Evolutionary conservation across 2,888 invertebrate species (phyloP).

Genomic region (Xestia sexstrigata): DNA sequence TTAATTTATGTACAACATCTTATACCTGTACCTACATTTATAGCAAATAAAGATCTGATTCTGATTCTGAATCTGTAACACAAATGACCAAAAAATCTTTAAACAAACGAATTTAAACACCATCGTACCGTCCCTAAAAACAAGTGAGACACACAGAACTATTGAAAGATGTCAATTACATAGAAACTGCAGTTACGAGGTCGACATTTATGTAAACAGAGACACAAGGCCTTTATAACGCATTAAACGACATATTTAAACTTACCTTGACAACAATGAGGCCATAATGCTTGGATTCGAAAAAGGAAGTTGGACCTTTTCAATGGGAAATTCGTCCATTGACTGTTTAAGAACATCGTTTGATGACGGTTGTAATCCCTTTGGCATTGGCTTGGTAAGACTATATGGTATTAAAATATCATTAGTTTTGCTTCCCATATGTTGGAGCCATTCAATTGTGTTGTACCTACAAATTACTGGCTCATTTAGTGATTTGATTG

Average conservation of each 20-base stretch:
- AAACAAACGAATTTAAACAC: background rate
- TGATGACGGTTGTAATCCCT: conserved; percentile 65
- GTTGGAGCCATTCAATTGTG: conserved; percentile 48
- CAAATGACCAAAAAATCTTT: background rate
- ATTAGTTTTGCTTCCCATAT: conserved; percentile 55
- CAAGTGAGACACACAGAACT: conserved; percentile 32
- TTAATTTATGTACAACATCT: too few species aligned
- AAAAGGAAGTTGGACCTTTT: conserved; percentile 81
- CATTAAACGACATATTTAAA: conserved; percentile 79
- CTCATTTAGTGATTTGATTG: conserved; percentile 33
- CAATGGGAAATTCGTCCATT: conserved; percentile 78
- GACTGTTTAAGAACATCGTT: conserved; percentile 73
- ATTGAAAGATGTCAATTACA: conserved; percentile 71
- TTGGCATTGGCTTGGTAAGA: conserved; percentile 58
- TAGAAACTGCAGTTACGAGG: conserved; percentile 77
- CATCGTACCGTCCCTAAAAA: background rate
- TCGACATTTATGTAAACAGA: conserved; percentile 82
- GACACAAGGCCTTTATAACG: conserved; percentile 82
- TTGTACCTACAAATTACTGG: conserved; percentile 18
- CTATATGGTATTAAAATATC: conserved; percentile 58
- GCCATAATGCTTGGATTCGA: conserved; percentile 72
- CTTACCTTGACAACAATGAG: conserved; percentile 84
- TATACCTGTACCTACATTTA: too few species aligned
- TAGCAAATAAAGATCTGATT: too few species aligned
- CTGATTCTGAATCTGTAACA: background rate